Percentiles rank a stretch among this genome's conserved stretches.
Evolutionary conservation across 2,888 invertebrate genomes (phyloP).

Genomic region (Sylvicola fuscatus): DNA sequence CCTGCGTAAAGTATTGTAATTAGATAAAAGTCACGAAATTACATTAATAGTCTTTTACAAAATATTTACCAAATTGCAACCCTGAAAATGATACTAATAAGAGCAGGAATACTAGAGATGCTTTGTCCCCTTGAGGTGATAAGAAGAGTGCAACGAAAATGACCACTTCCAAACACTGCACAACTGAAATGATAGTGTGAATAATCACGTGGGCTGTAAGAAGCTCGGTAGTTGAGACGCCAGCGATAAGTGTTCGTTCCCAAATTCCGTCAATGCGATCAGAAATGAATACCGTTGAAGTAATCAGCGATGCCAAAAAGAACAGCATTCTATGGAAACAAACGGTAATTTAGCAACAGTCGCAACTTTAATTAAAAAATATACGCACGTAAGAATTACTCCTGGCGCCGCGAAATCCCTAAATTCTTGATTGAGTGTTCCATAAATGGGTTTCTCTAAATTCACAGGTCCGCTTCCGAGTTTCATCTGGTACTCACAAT

Average conservation of each 20-base stretch:
- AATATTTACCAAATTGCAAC: constrained; percentile 47
- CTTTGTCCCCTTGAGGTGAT: constrained; percentile 8
- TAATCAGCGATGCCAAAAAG: constrained; percentile 67
- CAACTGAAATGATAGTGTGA: constrained; percentile 48
- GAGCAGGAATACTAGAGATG: constrained; percentile 36
- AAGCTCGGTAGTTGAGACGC: constrained; percentile 35
- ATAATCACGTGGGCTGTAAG: constrained; percentile 58
- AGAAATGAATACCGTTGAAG: constrained; percentile 59
- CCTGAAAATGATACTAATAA: constrained; percentile 60
- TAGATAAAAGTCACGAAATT: background rate
- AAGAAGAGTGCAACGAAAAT: constrained; percentile 24
- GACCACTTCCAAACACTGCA: constrained; percentile 38
- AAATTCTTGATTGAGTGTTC: constrained; percentile 43
- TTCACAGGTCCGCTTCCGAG: constrained; percentile 39
- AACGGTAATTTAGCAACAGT: background rate
- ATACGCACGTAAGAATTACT: constrained; percentile 55
- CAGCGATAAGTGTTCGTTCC: constrained; percentile 71
- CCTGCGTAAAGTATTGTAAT: constrained; percentile 30
- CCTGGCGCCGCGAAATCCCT: constrained; percentile 70
- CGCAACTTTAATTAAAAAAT: background rate
- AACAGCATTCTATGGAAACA: constrained; percentile 60
- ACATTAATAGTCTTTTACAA: no score
- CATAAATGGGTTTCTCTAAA: constrained; percentile 50
- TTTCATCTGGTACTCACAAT: constrained; percentile 37
- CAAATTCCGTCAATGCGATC: constrained; percentile 70